A percentile compares a stretch with the other conserved stretches of the same genome.
phyloP scores from a whole-genome alignment of 2,797 vertebrate genomes.

The Rachycentron canadum region DNA sequence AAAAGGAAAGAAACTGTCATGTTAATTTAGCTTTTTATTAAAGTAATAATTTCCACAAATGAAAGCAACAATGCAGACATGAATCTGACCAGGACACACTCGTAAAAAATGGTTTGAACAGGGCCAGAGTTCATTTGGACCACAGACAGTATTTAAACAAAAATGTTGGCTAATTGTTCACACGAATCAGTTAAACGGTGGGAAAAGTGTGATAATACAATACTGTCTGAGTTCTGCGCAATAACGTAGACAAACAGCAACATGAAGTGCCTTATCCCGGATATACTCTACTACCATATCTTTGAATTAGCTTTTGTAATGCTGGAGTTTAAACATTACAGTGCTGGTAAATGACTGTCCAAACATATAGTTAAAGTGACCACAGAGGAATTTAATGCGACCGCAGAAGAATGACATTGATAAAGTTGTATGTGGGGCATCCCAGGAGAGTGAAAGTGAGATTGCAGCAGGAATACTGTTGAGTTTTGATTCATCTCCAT shows the following conservation, averaged over 20 bases:
- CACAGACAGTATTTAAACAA: conserved; percentile 50
- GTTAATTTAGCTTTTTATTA: conserved; percentile 46
- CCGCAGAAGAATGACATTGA: conserved; percentile 47
- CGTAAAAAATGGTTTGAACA: conserved; percentile 34
- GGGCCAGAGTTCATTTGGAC: conserved; percentile 55
- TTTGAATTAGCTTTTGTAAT: conserved; percentile 44
- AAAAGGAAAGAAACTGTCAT: conserved; percentile 28
- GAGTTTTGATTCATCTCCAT: conserved; percentile 40
- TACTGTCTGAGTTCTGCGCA: conserved; percentile 26
- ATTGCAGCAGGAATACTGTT: conserved; percentile 46
- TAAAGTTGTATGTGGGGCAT: conserved; percentile 31
- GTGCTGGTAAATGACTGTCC: conserved; percentile 37
- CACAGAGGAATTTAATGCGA: conserved; percentile 43
- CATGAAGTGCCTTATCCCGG: conserved; percentile 53
- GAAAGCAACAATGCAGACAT: conserved; percentile 13
- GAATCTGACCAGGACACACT: conserved; percentile 46
- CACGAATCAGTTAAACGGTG: conserved; percentile 53
- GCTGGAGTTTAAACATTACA: conserved; percentile 60
- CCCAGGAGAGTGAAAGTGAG: conserved; percentile 39
- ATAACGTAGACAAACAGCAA: conserved; percentile 56
- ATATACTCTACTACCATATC: conserved; percentile 46
- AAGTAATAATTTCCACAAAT: conserved; percentile 43
- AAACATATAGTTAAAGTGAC: conserved; percentile 50
- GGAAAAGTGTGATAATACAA: conserved; percentile 62
- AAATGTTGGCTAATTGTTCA: conserved; percentile 50